Conservation (phyloP, 2,113 vertebrate species). For the Phaetusa simplex region DNA sequence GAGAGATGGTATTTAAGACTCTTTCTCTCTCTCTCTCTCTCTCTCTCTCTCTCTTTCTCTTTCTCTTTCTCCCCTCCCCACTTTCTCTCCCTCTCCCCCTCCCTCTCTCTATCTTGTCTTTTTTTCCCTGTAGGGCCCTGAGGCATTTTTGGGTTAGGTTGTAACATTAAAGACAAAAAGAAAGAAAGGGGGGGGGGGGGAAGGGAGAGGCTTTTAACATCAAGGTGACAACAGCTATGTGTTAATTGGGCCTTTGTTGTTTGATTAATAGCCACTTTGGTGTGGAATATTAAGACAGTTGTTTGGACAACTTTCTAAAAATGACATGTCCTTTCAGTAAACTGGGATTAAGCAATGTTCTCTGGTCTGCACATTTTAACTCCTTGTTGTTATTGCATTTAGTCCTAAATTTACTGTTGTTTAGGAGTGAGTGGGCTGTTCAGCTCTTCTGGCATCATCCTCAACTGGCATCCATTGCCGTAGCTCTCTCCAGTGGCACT, state of each 20-base stretch:
- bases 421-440: accelerated
- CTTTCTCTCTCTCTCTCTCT: not conserved
- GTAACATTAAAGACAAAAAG: slow-evolving; percentile 61
- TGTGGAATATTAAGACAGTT: slow-evolving; percentile 59
- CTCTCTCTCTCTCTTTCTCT: not conserved
- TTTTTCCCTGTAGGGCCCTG: not conserved
- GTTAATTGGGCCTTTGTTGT: slow-evolving; percentile 80
- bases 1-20: slow-evolving; percentile 74
- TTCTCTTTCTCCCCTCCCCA: not conserved
- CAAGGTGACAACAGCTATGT: slow-evolving; percentile 78
- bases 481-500: not conserved
- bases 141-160: slow-evolving; percentile 60
- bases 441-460: not conserved
- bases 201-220: slow-evolving; percentile 78
- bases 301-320: slow-evolving; percentile 63
- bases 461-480: not conserved
- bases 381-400: not conserved
- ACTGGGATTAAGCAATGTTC: slow-evolving; percentile 23
- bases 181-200: slow-evolving; percentile 5
- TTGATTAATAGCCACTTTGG: slow-evolving; percentile 70
- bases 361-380: slow-evolving; percentile 44
- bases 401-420: not conserved
- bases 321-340: slow-evolving; percentile 35
- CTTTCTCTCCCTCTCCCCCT: not conserved
- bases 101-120: not conserved